A percentile compares a stretch with the other conserved stretches of the same genome.
Evolutionary conservation across 2,113 vertebrate genomes (phyloP).

Genomic region (Hemiscyllium ocellatum): DNA sequence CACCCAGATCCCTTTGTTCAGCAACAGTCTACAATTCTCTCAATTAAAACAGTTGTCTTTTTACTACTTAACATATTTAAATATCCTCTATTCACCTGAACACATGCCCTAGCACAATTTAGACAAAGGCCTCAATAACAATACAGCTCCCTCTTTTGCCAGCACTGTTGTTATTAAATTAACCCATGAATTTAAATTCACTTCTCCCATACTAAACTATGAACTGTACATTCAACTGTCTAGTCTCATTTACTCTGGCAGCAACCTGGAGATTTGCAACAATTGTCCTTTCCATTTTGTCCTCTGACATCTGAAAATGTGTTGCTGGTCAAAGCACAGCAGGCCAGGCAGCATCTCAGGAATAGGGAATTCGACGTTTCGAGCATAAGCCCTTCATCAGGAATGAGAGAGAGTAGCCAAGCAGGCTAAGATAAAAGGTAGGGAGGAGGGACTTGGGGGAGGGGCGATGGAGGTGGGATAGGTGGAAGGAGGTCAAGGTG

Average conservation of each 20-base stretch:
- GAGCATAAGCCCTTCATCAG: no score
- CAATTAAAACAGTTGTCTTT: not conserved
- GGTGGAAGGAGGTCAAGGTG: no score
- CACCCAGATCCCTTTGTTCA: not conserved
- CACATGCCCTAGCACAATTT: not conserved
- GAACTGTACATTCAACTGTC: not conserved
- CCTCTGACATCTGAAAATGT: not conserved
- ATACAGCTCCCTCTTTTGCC: not conserved
- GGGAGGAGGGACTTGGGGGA: no score
- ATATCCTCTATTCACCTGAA: not conserved
- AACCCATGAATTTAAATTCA: not conserved
- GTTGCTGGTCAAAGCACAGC: no score
- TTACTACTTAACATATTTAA: not conserved
- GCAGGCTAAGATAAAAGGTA: no score
- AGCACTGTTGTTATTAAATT: not conserved
- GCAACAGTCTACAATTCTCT: not conserved
- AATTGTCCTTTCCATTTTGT: not conserved
- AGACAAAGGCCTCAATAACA: not conserved
- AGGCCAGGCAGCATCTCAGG: no score
- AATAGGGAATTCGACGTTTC: no score
- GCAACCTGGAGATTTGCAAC: not conserved
- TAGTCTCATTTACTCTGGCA: not conserved
- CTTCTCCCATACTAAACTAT: not conserved
- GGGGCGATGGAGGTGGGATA: no score
- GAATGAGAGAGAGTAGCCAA: no score